Evolutionary conservation across 2,113 vertebrate genomes (phyloP).

Genomic region (Morone saxatilis): DNA sequence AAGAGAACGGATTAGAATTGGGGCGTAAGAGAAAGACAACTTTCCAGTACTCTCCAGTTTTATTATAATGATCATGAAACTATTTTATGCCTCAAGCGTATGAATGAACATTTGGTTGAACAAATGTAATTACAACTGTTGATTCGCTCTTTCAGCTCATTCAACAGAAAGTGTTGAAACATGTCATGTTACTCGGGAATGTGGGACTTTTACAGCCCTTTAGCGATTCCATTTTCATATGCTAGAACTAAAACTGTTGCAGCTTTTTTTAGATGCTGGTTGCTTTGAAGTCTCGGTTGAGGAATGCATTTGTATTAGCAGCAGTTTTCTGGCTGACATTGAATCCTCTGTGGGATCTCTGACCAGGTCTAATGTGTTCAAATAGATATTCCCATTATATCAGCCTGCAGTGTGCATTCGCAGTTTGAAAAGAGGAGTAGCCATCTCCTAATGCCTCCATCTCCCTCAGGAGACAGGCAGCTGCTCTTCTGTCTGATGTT

Average conservation of each 20-base stretch:
- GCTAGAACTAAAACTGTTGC: constrained; percentile 2
- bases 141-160: neutral
- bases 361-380: constrained; percentile 67
- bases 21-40: neutral
- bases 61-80: neutral
- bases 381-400: constrained; percentile 71
- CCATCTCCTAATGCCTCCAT: constrained; percentile 68
- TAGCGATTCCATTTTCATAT: constrained; percentile 2
- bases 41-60: neutral
- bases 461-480: constrained; percentile 51
- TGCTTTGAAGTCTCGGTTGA: constrained; percentile 40
- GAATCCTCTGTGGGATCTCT: constrained; percentile 63
- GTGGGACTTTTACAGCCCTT: constrained; percentile 24
- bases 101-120: neutral
- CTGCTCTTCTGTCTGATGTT: constrained; percentile 60
- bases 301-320: constrained; percentile 46
- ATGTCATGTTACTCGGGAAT: neutral
- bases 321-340: constrained; percentile 51
- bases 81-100: neutral
- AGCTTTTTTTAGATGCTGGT: constrained; percentile 42
- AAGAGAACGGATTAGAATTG: neutral
- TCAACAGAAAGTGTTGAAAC: neutral
- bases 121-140: neutral
- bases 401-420: constrained; percentile 42
- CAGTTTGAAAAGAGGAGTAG: constrained; percentile 38